A percentile compares a stretch with the other conserved stretches of the same genome.
phyloP scores from a whole-genome alignment of 2,888 invertebrate species.

The Acleris literana region DNA sequence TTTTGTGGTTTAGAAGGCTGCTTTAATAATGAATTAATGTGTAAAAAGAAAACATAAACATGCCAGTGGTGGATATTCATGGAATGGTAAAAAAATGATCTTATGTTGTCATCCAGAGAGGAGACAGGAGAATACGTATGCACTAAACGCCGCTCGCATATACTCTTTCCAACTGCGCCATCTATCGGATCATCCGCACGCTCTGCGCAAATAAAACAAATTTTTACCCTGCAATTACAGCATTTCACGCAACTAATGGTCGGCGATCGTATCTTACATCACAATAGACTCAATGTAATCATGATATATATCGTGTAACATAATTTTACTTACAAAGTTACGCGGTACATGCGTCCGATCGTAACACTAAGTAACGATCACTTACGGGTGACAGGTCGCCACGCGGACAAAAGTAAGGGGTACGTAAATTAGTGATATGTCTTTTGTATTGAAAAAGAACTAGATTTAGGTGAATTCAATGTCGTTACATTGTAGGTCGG shows the following conservation, averaged over 20 bases:
- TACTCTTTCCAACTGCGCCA: neutral
- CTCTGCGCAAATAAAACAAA: neutral
- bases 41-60: too few relatives aligned
- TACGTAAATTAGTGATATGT: conserved; percentile 17
- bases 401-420: conserved; percentile 11
- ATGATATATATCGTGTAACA: conserved; percentile 43
- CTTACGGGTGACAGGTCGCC: conserved; percentile 43
- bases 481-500: neutral
- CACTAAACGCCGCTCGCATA: too few relatives aligned
- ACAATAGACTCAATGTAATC: conserved; percentile 53
- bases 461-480: conserved; percentile 12
- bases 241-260: conserved; percentile 41
- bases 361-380: conserved; percentile 48
- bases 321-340: conserved; percentile 45
- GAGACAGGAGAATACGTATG: too few relatives aligned
- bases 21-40: too few relatives aligned
- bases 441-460: conserved; percentile 2
- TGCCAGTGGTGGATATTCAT: too few relatives aligned
- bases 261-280: conserved; percentile 46
- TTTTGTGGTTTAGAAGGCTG: too few relatives aligned
- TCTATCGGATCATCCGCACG: conserved; percentile 1
- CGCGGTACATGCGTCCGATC: conserved; percentile 45
- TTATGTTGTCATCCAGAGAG: too few relatives aligned
- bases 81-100: too few relatives aligned
- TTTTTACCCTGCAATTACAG: conserved; percentile 9